A percentile compares a stretch with the other conserved stretches of the same genome.
phyloP scores from a whole-genome alignment of 2,797 vertebrate genomes.

The Gila robusta region DNA sequence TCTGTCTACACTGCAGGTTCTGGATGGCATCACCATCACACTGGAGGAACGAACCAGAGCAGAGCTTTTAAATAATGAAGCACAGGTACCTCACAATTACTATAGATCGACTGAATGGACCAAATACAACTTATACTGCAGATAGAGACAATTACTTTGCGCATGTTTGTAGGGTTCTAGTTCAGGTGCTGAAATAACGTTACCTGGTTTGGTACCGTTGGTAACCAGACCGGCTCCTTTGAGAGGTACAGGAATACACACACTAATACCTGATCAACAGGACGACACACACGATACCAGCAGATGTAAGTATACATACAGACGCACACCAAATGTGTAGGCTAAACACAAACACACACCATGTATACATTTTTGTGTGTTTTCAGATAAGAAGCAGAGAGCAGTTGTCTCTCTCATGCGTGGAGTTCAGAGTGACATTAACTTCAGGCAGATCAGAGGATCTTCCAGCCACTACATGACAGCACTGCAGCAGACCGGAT shows the following conservation, averaged over 20 bases:
- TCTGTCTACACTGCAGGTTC: conserved; percentile 82
- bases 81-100: conserved; percentile 71
- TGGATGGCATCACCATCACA: conserved; percentile 83
- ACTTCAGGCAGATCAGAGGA: conserved; percentile 74
- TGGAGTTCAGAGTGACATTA: conserved; percentile 73
- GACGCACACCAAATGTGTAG: conserved; percentile 1
- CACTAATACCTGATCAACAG: conserved; percentile 66
- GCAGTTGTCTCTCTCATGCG: conserved; percentile 68
- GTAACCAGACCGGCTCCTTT: conserved; percentile 70
- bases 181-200: conserved; percentile 68
- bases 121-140: conserved; percentile 1
- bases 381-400: conserved; percentile 81
- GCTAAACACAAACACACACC: conserved; percentile 2
- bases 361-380: conserved; percentile 31
- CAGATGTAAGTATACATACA: conserved; percentile 68
- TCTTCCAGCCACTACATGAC: conserved; percentile 67
- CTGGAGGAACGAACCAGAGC: conserved; percentile 83
- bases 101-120: background rate
- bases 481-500: conserved; percentile 67
- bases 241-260: conserved; percentile 73
- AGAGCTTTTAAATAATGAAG: conserved; percentile 79
- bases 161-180: conserved; percentile 62
- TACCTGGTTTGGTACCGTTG: conserved; percentile 73
- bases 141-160: background rate
- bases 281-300: conserved; percentile 74